Evolutionary conservation across 2,888 invertebrate species (phyloP).

Genomic region (Xestia rhomboidea): DNA sequence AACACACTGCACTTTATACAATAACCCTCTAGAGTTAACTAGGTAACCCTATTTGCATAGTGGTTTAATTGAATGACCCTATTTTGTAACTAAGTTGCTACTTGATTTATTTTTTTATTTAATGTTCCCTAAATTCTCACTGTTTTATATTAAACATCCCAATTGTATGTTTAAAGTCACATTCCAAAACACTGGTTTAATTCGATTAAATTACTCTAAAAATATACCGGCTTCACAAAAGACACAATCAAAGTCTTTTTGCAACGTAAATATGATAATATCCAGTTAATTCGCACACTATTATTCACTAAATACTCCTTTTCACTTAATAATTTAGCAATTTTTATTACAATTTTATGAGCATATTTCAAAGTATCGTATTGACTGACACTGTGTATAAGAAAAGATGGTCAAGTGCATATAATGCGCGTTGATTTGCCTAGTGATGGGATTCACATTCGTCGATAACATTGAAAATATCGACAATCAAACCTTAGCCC

Average conservation of each 20-base stretch:
- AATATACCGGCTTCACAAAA: background rate
- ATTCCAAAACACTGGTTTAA: background rate
- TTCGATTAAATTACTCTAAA: background rate
- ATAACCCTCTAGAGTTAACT: slow-evolving; percentile 36
- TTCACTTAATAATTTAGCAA: background rate
- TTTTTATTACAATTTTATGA: background rate
- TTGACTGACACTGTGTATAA: slow-evolving; percentile 23
- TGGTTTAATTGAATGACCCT: slow-evolving; percentile 6
- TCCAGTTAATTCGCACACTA: background rate
- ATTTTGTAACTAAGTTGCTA: background rate
- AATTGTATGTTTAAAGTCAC: background rate
- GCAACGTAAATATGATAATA: background rate
- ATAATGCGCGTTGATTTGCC: slow-evolving; percentile 75
- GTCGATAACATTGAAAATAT: slow-evolving; percentile 53
- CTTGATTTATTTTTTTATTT: background rate
- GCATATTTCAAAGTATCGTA: slow-evolving; percentile 21
- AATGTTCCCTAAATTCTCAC: background rate
- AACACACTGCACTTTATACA: slow-evolving; percentile 47
- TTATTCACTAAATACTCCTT: background rate
- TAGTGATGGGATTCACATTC: slow-evolving; percentile 63
- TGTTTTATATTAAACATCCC: background rate
- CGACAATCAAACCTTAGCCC: background rate
- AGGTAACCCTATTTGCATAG: slow-evolving; percentile 4
- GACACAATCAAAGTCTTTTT: slow-evolving; percentile 2
- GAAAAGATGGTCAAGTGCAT: slow-evolving; percentile 61